Conservation (phyloP, 2,113 vertebrate species). For the Lophochroa leadbeateri region DNA sequence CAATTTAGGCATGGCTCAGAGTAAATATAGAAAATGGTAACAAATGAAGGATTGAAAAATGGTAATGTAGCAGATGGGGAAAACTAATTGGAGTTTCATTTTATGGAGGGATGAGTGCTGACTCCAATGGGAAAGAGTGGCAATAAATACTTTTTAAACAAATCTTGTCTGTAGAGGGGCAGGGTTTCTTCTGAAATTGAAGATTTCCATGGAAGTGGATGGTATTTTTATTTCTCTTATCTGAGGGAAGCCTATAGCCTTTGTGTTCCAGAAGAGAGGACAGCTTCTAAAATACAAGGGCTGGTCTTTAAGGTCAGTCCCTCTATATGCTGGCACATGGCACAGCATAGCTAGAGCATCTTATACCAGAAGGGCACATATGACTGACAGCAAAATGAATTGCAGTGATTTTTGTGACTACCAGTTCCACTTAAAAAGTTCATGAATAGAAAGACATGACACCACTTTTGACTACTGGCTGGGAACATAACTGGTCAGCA, state of each 20-base stretch:
- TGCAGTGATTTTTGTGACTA: background rate
- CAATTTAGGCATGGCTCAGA: background rate
- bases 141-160: background rate
- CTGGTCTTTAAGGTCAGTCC: background rate
- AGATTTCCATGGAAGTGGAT: background rate
- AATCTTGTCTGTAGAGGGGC: rapidly evolving
- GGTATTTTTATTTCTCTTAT: background rate
- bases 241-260: rapidly evolving
- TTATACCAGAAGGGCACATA: rapidly evolving
- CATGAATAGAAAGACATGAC: background rate
- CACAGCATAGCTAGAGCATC: background rate
- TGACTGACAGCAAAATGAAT: background rate
- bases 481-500: background rate
- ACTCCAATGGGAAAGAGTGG: background rate
- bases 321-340: rapidly evolving
- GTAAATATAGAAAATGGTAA: background rate
- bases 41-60: background rate
- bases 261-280: background rate
- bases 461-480: background rate
- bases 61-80: background rate
- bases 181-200: background rate
- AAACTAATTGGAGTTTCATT: background rate
- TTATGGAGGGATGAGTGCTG: background rate
- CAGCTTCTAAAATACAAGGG: background rate
- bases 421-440: background rate